Base-by-base conservation (phyloP, 1,140 invertebrate species). In the Sinonovacula constricta region DNA sequence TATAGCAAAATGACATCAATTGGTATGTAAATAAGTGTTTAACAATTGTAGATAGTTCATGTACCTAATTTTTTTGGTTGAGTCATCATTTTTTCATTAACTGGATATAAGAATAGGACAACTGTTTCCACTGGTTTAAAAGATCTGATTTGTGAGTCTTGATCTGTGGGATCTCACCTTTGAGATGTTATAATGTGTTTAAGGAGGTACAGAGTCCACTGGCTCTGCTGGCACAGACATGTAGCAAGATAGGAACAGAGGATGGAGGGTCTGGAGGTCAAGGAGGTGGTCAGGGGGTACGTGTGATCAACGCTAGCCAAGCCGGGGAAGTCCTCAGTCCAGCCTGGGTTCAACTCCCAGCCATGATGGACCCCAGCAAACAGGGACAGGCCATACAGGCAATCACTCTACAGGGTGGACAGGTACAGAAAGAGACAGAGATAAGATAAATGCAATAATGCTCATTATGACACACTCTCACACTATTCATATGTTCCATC, bases 191-290 rank as follows among this genome's bases (percentile, higher is more conserved):
- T 59, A 26, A 39, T 24, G 45, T 60, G 5, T 18, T 2, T 66
- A 59, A 77, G 75, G 75, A 78, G 18, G 75, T 78, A 49, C 75
- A 98, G 91, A 98, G 97, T 92, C 98, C 98, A 0, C 91, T 99
- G 88, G 97, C 97, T 24, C 92, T 99, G 57, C 92, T 99, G 89
- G 97, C 97, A 28, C 97, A 99, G 92, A 99, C 98, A 24, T 99
- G 98, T 92, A 98, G 96, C 88, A 97, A 98, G 89, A 99, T 99
- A 81, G 98, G 98, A 30, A 97, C 97, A 0, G 97, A 99, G 89
- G 94, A 78, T 60, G n/a, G n/a, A n/a, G 75, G 75, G 7, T 24
- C 53, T 10, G 67, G 66, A 12, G 63, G 62, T 22, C 67, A 69
- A 24, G 60, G 36, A n/a, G 57, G 30, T 15, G 66, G 45, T 4